Conservation (phyloP, 2,888 invertebrate species). For the Lasius fuliginosus region DNA sequence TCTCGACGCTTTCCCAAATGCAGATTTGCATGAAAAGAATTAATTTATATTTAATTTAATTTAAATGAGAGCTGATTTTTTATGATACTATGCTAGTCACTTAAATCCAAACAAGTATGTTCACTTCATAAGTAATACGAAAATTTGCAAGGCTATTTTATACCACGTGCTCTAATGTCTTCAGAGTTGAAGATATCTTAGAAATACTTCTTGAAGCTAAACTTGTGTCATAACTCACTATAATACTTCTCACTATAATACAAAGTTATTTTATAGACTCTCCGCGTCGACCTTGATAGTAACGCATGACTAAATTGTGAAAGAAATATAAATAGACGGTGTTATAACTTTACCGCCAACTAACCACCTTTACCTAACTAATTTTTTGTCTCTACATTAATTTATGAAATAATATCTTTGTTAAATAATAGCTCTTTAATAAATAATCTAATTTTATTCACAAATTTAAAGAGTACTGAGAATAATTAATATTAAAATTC, state of each 20-base stretch:
- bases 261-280: slow-evolving; percentile 18
- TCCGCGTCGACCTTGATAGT: slow-evolving; percentile 16
- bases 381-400: neutral
- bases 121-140: slow-evolving; percentile 4
- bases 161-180: neutral
- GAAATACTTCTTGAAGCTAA: neutral
- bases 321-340: slow-evolving; percentile 10
- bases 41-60: slow-evolving; percentile 8
- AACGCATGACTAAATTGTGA: slow-evolving; percentile 36
- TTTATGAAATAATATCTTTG: too few relatives aligned
- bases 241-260: neutral
- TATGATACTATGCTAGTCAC: neutral
- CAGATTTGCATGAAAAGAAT: neutral
- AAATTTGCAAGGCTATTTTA: neutral
- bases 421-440: neutral
- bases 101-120: slow-evolving; percentile 1
- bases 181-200: neutral
- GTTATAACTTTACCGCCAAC: neutral
- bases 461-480: neutral
- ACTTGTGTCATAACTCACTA: neutral
- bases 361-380: neutral
- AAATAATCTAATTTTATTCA: neutral
- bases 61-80: neutral
- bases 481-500: neutral
- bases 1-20: neutral